phyloP scores from a whole-genome alignment of 53 echinoderm and acorn worm genomes.

The Mesocentrotus franciscanus region DNA sequence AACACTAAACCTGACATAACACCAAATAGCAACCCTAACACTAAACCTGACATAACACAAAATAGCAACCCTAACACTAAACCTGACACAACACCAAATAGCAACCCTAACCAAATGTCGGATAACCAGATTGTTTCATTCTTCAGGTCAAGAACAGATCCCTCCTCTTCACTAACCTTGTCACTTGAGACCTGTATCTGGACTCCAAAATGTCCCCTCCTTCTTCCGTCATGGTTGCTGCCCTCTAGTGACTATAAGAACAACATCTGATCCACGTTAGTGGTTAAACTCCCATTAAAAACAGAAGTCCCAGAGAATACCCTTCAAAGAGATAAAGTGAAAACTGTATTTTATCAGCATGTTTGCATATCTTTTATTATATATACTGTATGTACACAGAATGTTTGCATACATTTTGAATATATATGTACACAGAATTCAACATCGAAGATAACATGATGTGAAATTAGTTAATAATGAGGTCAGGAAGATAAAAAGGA shows the following conservation, averaged over 20 bases:
- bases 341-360: neutral
- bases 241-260: constrained; percentile 33
- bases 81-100: too few relatives aligned
- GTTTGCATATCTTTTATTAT: neutral
- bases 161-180: constrained; percentile 50
- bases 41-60: too few relatives aligned
- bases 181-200: constrained; percentile 65
- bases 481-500: neutral
- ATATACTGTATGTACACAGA: neutral
- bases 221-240: constrained; percentile 71
- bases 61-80: too few relatives aligned
- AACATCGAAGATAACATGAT: neutral
- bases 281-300: neutral
- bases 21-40: too few relatives aligned
- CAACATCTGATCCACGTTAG: neutral
- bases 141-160: neutral
- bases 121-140: too few relatives aligned
- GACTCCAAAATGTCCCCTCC: constrained; percentile 67
- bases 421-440: neutral
- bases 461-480: neutral
- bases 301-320: neutral
- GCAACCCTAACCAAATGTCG: too few relatives aligned
- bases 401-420: too few relatives aligned
- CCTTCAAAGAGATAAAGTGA: neutral
- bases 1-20: too few relatives aligned